These are phyloP conservation scores for Dryoscopus gambensis DNA, from an alignment of 2,113 vertebrate species.

Conservation along the genomic window DNA sequence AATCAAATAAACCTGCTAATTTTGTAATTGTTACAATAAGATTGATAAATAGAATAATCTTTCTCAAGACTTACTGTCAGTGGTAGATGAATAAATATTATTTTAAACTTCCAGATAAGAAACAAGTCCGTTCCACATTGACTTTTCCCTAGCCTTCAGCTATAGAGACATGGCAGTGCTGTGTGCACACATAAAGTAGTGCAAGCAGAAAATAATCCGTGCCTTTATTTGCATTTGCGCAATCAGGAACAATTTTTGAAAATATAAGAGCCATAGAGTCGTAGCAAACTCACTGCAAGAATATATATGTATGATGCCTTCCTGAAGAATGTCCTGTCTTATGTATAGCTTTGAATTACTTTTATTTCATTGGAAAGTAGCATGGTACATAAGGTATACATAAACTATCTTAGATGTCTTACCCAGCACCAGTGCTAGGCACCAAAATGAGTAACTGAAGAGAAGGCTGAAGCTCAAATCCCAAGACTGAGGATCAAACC, in stretches of 20 bases:
- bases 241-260: background rate
- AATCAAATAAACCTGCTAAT: background rate
- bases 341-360: background rate
- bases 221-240: background rate
- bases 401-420: background rate
- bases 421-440: background rate
- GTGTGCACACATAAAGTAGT: background rate
- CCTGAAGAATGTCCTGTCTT: background rate
- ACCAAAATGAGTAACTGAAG: background rate
- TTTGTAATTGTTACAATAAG: background rate
- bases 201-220: background rate
- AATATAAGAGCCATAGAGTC: background rate
- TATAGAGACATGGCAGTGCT: background rate
- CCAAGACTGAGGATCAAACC: background rate
- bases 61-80: background rate
- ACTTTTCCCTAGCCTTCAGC: background rate
- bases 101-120: background rate
- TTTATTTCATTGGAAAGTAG: background rate
- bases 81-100: background rate
- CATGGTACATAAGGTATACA: background rate
- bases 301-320: background rate
- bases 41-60: background rate
- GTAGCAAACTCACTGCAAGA: background rate
- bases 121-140: background rate
- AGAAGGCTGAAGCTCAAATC: background rate